A percentile compares a stretch with the other conserved stretches of the same genome.
Evolutionary conservation across 2,888 invertebrate genomes (phyloP).

Genomic region (Drosophila suboccidentalis): DNA sequence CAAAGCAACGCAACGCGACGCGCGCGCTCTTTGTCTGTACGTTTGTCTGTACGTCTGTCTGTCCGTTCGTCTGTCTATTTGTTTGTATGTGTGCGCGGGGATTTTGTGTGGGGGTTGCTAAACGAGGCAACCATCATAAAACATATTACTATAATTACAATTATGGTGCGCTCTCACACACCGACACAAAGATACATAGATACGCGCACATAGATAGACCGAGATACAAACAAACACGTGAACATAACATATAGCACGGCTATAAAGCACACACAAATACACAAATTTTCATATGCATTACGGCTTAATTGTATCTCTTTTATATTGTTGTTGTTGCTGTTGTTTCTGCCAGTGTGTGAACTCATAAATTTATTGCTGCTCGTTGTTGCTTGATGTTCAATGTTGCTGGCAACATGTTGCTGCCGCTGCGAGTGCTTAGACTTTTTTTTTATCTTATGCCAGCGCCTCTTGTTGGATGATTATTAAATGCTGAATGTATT

Average conservation of each 20-base stretch:
- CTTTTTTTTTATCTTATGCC: slow-evolving; percentile 30
- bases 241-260: slow-evolving; percentile 70
- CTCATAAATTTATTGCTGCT: slow-evolving; percentile 75
- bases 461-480: slow-evolving; percentile 57
- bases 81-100: slow-evolving; percentile 46
- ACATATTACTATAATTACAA: slow-evolving; percentile 85
- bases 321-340: slow-evolving; percentile 24
- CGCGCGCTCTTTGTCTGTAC: slow-evolving; percentile 49
- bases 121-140: slow-evolving; percentile 82
- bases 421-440: slow-evolving; percentile 23
- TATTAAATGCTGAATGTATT: slow-evolving; percentile 81
- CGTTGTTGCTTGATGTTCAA: slow-evolving; percentile 21
- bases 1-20: slow-evolving; percentile 8
- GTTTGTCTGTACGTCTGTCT: slow-evolving; percentile 40
- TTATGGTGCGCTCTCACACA: slow-evolving; percentile 70
- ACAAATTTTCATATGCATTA: slow-evolving; percentile 80
- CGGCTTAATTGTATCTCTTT: slow-evolving; percentile 72
- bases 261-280: slow-evolving; percentile 65
- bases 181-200: slow-evolving; percentile 22
- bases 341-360: slow-evolving; percentile 50
- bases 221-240: slow-evolving; percentile 74
- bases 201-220: slow-evolving; percentile 14
- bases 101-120: slow-evolving; percentile 76
- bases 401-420: slow-evolving; percentile 65
- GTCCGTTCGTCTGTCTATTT: slow-evolving; percentile 25